Base-by-base conservation (phyloP, 1,140 invertebrate species). In the Pteromalus puparum region DNA sequence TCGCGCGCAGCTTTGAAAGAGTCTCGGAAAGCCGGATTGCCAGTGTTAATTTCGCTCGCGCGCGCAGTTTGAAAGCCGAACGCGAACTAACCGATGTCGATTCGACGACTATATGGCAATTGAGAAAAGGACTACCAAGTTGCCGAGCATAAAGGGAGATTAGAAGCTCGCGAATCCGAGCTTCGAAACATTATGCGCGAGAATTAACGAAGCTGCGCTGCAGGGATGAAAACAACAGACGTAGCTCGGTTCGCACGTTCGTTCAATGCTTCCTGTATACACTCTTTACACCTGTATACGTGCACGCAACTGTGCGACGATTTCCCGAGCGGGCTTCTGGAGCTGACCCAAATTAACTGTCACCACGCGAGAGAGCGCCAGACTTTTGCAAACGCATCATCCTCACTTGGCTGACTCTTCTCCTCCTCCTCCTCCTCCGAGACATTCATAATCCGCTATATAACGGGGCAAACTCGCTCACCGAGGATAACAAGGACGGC, bases 401-500 rank as follows among this genome's bases (percentile, higher is more conserved):
- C 53, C 21, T 61, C 21, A 61, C 53, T 61, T 61, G 53, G 53
- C 53, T 61, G 53, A n/a, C 53, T 61, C 53, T 61, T 86, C 82
- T 75, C 7, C 18, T 61, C 21, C 53, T 61, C 15, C 18, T 53
- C 53, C 53, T 61, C 18, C 53, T n/a, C 6, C 53, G 21, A n/a
- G 21, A 61, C 53, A 61, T 61, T 61, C 53, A 61, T 61, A 61
- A 61, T 61, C 53, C 53, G 53, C 5, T 2, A 12, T 53, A 15
- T 18, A 18, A 4, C 48, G 15, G 2, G 5, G 48, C 18, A 61
- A 61, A 61, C 53, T 61, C 53, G 15, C 53, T n/a, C 53, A 6
- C 53, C 18, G 53, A 61, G 53, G 53, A 61, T 61, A 61, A 61
- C 53, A 61, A 61, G 53, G 53, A 61, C 21, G 53, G 53, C 53